These are phyloP conservation scores for Argopecten irradians DNA, from an alignment of 1,140 invertebrate genomes.

Conservation along the genomic window DNA sequence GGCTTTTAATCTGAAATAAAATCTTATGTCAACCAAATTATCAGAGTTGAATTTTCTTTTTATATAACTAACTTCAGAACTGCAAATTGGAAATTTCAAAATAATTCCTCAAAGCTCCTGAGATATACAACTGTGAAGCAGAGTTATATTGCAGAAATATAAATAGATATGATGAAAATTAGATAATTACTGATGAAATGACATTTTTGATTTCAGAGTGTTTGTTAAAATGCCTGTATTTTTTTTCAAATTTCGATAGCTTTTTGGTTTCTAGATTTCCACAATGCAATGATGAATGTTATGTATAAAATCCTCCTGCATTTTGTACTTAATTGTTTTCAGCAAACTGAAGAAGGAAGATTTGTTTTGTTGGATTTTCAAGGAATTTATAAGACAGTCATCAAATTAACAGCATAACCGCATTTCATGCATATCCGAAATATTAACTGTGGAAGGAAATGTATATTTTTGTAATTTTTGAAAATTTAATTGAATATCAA, in stretches of 20 bases:
- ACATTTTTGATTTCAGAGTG: background rate
- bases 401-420: background rate
- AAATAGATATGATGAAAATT: background rate
- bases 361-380: background rate
- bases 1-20: conserved; percentile 23
- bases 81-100: conserved; percentile 1
- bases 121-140: too few relatives aligned
- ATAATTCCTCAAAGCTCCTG: background rate
- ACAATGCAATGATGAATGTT: background rate
- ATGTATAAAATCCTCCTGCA: background rate
- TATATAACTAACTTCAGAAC: background rate
- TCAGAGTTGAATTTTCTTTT: conserved; percentile 1
- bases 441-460: background rate
- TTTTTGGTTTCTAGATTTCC: background rate
- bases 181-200: background rate
- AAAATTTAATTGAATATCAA: background rate
- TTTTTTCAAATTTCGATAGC: background rate
- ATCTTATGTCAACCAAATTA: conserved; percentile 13
- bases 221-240: background rate
- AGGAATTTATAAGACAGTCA: background rate
- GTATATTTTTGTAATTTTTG: background rate
- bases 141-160: background rate
- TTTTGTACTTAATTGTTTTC: background rate
- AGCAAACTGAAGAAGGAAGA: background rate
- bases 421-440: background rate